Percentiles rank a stretch among this genome's conserved stretches.
Evolutionary conservation across 2,113 vertebrate species (phyloP).

Genomic region (Etia nguti): DNA sequence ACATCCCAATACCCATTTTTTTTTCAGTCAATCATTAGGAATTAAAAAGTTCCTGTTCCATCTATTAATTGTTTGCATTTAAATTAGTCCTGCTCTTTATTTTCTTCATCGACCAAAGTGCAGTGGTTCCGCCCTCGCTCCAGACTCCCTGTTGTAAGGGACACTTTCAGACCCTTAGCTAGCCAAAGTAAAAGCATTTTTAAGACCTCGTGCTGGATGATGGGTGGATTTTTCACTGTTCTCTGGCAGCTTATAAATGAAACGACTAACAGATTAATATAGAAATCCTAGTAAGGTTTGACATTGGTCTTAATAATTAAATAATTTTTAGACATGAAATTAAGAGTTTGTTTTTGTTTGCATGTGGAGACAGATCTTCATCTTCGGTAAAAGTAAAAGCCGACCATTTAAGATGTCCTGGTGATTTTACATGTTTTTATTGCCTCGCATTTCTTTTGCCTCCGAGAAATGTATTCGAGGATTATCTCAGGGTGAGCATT

Average conservation of each 20-base stretch:
- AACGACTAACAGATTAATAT: not conserved
- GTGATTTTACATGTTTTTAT: not conserved
- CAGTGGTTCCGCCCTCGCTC: not conserved
- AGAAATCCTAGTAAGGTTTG: not conserved
- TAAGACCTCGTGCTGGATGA: not conserved
- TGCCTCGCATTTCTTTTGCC: not conserved
- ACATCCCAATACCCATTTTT: not conserved
- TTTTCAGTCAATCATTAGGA: not conserved
- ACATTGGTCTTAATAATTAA: not conserved
- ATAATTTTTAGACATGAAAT: not conserved
- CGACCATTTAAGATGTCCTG: not conserved
- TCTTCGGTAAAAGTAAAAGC: not conserved
- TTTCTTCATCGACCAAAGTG: not conserved
- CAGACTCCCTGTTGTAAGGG: not conserved
- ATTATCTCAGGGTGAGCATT: not conserved
- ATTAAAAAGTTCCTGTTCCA: not conserved
- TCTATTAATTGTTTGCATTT: not conserved
- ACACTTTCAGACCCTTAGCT: not conserved
- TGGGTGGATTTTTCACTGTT: not conserved
- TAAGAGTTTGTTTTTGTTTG: not conserved
- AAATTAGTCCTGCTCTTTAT: not conserved
- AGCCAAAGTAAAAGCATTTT: not conserved
- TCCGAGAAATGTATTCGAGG: not conserved
- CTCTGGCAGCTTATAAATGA: not conserved
- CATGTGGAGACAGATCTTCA: not conserved